Conservation (phyloP, 2,888 invertebrate species). For the Scaptomyza flava region DNA sequence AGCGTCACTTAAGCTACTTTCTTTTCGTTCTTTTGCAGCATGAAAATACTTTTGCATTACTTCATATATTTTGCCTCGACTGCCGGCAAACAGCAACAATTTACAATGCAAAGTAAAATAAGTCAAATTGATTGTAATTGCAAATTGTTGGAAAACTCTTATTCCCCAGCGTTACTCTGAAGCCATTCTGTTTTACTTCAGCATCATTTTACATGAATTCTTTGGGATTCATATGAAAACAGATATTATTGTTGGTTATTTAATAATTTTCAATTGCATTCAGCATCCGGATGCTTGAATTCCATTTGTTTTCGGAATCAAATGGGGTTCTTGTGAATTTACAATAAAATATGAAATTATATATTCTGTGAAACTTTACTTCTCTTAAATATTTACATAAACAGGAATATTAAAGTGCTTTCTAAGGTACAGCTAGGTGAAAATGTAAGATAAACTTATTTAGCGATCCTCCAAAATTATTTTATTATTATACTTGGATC, state of each 20-base stretch:
- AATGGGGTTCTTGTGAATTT: background rate
- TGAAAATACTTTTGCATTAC: constrained; percentile 66
- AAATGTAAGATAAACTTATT: too few relatives aligned
- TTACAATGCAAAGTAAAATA: constrained; percentile 56
- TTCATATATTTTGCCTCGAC: constrained; percentile 34
- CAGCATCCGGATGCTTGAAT: background rate
- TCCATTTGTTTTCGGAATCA: background rate
- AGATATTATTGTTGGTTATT: background rate
- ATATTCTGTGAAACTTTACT: background rate
- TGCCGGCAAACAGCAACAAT: constrained; percentile 45
- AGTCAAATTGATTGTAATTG: constrained; percentile 74
- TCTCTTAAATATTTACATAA: too few relatives aligned
- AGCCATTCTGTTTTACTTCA: constrained; percentile 11
- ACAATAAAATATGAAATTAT: background rate
- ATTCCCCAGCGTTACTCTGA: constrained; percentile 1
- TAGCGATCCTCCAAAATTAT: too few relatives aligned
- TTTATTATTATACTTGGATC: too few relatives aligned
- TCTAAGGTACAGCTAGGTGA: too few relatives aligned
- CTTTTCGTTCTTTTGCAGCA: constrained; percentile 18
- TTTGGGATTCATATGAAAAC: background rate
- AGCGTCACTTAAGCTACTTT: constrained; percentile 54
- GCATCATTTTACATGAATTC: background rate
- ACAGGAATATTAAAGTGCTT: too few relatives aligned
- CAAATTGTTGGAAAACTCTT: constrained; percentile 59
- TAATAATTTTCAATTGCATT: background rate